phyloP scores from a whole-genome alignment of 2,888 invertebrate genomes.

The Chelonus formosanus region DNA sequence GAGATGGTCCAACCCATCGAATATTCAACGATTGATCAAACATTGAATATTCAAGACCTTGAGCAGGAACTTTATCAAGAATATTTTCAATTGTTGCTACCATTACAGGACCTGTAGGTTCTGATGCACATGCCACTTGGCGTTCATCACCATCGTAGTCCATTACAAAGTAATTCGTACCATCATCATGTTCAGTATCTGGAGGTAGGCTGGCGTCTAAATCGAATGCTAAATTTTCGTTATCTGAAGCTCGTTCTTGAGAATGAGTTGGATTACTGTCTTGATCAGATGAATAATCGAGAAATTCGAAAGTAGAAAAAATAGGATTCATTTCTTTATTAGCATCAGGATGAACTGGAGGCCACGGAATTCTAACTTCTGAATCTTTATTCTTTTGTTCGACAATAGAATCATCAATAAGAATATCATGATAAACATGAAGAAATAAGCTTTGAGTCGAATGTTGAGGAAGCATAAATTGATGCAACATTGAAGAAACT shows the following conservation, averaged over 20 bases:
- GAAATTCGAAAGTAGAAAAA: constrained; percentile 71
- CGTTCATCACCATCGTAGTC: constrained; percentile 37
- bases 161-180: constrained; percentile 38
- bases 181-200: constrained; percentile 29
- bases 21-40: constrained; percentile 44
- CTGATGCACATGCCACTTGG: constrained; percentile 33
- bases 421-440: constrained; percentile 47
- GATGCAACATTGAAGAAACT: constrained; percentile 52
- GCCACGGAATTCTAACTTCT: background rate
- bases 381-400: background rate
- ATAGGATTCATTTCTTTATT: constrained; percentile 69
- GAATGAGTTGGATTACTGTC: constrained; percentile 49
- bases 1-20: constrained; percentile 82
- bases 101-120: constrained; percentile 27
- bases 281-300: constrained; percentile 70
- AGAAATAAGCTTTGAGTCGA: constrained; percentile 43
- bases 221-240: constrained; percentile 50
- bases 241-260: constrained; percentile 28
- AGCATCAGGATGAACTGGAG: constrained; percentile 54
- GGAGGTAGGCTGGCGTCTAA: constrained; percentile 50
- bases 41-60: constrained; percentile 53
- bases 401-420: constrained; percentile 44
- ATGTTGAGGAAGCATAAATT: constrained; percentile 49
- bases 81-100: constrained; percentile 48
- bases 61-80: constrained; percentile 34